Conservation (phyloP, 2,797 vertebrate genomes). For the Ceryle rudis region DNA sequence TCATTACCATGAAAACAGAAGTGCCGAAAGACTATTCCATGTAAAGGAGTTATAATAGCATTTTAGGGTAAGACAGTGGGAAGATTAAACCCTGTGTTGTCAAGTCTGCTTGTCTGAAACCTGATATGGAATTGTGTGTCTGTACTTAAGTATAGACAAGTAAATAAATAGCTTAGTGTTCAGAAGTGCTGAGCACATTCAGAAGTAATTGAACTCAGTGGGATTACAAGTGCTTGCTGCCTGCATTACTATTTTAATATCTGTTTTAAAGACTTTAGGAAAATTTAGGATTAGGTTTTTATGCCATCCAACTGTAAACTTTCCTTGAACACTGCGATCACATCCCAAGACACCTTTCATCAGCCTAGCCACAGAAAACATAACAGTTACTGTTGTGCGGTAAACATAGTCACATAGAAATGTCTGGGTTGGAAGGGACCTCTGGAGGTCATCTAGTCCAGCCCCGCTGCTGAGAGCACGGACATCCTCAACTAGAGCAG, state of each 20-base stretch:
- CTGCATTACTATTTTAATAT: slow-evolving; percentile 17
- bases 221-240: neutral
- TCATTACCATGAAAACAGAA: neutral
- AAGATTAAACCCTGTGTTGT: neutral
- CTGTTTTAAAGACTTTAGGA: neutral
- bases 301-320: neutral
- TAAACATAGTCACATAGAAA: neutral
- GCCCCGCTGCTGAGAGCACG: no score
- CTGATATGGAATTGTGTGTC: neutral
- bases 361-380: neutral
- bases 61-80: neutral
- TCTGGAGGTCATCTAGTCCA: no score
- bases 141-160: neutral
- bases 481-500: no score
- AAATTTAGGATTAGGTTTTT: neutral
- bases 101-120: neutral
- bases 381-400: neutral
- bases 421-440: no score
- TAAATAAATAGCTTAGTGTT: slow-evolving; percentile 23
- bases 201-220: slow-evolving; percentile 8
- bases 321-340: neutral
- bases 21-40: neutral
- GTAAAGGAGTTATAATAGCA: neutral
- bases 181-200: slow-evolving; percentile 5
- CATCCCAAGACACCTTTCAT: neutral